These are phyloP conservation scores for Ametastegia equiseti DNA, from an alignment of 2,888 invertebrate species.

Conservation along the genomic window DNA sequence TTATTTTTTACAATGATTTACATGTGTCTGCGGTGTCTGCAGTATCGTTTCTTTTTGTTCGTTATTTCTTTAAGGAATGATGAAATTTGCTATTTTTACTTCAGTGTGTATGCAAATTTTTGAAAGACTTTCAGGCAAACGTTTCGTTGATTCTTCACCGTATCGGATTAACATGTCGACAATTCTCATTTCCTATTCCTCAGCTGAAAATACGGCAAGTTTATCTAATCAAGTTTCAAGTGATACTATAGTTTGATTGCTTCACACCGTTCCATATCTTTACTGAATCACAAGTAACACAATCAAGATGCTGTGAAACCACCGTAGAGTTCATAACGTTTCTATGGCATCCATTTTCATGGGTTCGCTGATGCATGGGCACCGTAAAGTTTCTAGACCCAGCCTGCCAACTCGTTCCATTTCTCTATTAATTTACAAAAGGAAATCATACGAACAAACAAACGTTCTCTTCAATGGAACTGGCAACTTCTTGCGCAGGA, in stretches of 20 bases:
- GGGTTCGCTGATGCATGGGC: constrained; percentile 3
- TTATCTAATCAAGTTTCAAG: not conserved
- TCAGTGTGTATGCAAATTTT: not conserved
- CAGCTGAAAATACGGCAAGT: not conserved
- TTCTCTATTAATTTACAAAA: constrained; percentile 31
- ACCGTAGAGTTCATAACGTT: no score
- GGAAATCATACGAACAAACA: constrained; percentile 21
- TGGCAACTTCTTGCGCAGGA: not conserved
- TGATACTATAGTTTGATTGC: not conserved
- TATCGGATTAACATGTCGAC: not conserved
- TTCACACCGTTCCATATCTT: not conserved
- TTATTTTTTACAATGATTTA: not conserved
- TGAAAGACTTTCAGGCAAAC: not conserved
- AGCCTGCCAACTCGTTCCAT: not conserved
- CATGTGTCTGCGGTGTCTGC: not conserved
- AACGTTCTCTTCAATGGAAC: not conserved
- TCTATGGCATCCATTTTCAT: no score
- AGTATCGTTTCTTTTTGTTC: not conserved
- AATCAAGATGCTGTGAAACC: not conserved
- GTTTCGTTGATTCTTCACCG: not conserved
- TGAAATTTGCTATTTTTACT: not conserved
- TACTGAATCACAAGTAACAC: not conserved
- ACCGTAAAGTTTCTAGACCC: constrained; percentile 14
- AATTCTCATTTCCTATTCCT: not conserved
- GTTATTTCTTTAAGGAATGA: not conserved